Base-by-base conservation (phyloP, 2,888 invertebrate species). In the Mystacides longicornis region DNA sequence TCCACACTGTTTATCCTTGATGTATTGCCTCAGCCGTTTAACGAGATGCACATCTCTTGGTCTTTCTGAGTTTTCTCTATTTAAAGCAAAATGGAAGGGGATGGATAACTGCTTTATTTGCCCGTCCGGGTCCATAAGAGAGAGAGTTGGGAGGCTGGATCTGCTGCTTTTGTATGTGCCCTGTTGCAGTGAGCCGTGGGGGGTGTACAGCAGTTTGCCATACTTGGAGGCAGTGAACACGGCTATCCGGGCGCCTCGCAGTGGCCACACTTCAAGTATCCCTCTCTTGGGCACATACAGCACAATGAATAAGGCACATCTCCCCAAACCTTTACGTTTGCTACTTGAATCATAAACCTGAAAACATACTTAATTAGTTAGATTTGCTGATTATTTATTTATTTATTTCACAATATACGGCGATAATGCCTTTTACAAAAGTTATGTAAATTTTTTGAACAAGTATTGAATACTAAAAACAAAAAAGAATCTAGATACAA, bases 241-340 rank as follows among this genome's bases (percentile, higher is more conserved):
- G 14, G 93, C 89, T 5, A 97, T 87, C 71, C 93, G 85, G 11
- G 87, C 86, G 0, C 97, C 96, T 67, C 89, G 92, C 66, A 93
- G 81, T 2, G 91, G 81, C 85, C 97, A 94, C 56, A 98, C 90
- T 71, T 97, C 98, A 52, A 99, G 79, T 4, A 93, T 81, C 14
- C 95, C 95, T 68, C 94, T 84, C 63, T 90, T 88, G 0, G 96
- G 92, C 4, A 93, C 92, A 71, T 95, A 97, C 61, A 99, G 93
- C 1, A 92, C 86, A 53, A 98, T 76, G 70, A 97, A 98, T 49
- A 91, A 74, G 0, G 86, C 86, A 55, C 83, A 78, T 64, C 82
- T 77, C 33, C 81, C 72, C 42, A 20, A 52, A 37, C 22, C 74
- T 61, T 71, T 54, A 2, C 56, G 74, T 64, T 73, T 76, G 42